Evolutionary conservation across 2,888 invertebrate species (phyloP).

Genomic region (Zootermopsis nevadensis): DNA sequence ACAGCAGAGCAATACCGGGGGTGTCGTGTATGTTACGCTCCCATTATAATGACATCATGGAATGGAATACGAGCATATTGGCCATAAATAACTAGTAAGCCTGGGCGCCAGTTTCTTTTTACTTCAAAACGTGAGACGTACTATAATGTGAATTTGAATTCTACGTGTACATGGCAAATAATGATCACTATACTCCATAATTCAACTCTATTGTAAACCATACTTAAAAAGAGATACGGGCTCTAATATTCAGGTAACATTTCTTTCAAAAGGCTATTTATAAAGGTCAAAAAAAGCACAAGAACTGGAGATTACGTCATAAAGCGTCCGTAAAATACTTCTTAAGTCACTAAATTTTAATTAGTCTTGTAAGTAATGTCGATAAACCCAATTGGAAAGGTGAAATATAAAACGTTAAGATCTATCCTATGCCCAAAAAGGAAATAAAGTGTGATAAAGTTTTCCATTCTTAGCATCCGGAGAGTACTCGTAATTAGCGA

Average conservation of each 20-base stretch:
- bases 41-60: constrained; percentile 17
- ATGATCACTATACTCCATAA: not conserved
- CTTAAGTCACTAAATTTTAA: too few species aligned
- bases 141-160: not conserved
- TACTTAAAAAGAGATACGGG: not conserved
- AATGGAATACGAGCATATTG: not conserved
- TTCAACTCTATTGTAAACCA: not conserved
- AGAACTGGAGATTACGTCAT: too few species aligned
- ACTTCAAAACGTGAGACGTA: not conserved
- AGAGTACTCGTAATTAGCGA: too few species aligned
- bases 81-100: not conserved
- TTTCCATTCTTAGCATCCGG: too few species aligned
- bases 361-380: too few species aligned
- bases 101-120: not conserved
- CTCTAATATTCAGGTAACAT: not conserved
- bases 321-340: too few species aligned
- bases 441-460: too few species aligned
- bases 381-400: too few species aligned
- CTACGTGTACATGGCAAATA: not conserved
- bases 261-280: too few species aligned
- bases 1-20: constrained; percentile 24
- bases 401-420: too few species aligned
- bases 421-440: too few species aligned
- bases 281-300: too few species aligned
- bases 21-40: constrained; percentile 3